These are phyloP conservation scores for Ochropleura plecta DNA, from an alignment of 2,888 invertebrate genomes.

Conservation along the genomic window DNA sequence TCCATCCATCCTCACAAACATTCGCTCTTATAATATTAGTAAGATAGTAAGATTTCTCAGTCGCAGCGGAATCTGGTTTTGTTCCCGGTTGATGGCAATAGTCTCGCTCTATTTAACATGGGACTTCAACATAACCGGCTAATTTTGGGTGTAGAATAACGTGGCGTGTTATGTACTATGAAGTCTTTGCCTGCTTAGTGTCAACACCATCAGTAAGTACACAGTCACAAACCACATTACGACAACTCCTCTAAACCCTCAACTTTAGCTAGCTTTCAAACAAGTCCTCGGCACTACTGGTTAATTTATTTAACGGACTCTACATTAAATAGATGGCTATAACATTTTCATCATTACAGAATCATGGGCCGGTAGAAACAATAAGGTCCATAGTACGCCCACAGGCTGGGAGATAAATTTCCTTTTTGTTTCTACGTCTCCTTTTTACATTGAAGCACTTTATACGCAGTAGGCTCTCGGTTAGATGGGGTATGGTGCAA, in stretches of 20 bases:
- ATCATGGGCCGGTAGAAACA: conserved; percentile 68
- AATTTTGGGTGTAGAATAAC: too few relatives aligned
- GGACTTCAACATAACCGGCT: too few relatives aligned
- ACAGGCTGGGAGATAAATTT: conserved; percentile 84
- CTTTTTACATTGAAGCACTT: conserved; percentile 87
- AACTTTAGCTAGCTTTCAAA: conserved; percentile 13
- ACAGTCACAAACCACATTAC: conserved; percentile 12
- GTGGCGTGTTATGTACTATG: too few relatives aligned
- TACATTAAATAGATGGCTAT: conserved; percentile 36
- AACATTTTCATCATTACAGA: conserved; percentile 55
- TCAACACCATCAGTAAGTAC: background rate
- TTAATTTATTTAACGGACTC: conserved; percentile 47
- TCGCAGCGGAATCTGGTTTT: too few relatives aligned
- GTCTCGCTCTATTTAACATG: too few relatives aligned
- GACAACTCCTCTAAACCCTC: conserved; percentile 2
- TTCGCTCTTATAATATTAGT: too few relatives aligned
- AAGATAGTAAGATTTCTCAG: too few relatives aligned
- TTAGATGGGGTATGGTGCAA: conserved; percentile 72
- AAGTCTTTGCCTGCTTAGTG: background rate
- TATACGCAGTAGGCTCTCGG: conserved; percentile 87
- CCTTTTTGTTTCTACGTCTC: conserved; percentile 87
- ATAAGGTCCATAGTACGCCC: conserved; percentile 76
- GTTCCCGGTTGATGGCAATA: too few relatives aligned
- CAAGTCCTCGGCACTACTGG: conserved; percentile 37
- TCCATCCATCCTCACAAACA: too few relatives aligned